phyloP scores from a whole-genome alignment of 2,113 vertebrate genomes.

The Willisornis vidua region DNA sequence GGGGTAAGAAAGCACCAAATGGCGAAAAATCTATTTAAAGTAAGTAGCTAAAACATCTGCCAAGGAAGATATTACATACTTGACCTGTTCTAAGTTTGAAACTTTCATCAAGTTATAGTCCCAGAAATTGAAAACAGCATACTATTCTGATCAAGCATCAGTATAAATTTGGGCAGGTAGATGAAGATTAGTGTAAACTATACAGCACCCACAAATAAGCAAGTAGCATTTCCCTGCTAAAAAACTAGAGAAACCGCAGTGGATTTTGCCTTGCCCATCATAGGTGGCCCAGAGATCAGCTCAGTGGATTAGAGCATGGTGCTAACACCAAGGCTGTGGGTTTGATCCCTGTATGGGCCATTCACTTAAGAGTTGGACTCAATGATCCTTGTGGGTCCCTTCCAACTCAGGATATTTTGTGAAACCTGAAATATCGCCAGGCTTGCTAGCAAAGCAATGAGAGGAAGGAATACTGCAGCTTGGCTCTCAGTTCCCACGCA shows the following conservation, averaged over 20 bases:
- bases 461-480: background rate
- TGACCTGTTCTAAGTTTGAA: background rate
- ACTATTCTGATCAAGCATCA: background rate
- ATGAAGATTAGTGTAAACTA: background rate
- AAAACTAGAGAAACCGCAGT: background rate
- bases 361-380: background rate
- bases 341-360: background rate
- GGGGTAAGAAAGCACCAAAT: background rate
- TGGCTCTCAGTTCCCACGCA: background rate
- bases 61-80: background rate
- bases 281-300: background rate
- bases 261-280: background rate
- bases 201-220: accelerated
- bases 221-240: background rate
- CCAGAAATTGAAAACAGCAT: background rate
- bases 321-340: background rate
- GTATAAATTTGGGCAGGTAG: background rate
- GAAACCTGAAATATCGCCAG: background rate
- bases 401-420: background rate
- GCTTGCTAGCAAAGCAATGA: background rate
- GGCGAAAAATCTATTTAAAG: background rate
- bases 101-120: background rate
- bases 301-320: background rate
- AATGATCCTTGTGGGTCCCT: background rate
- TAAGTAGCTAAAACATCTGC: background rate